Conservation (phyloP, 2,113 vertebrate genomes). For the Caranx melampygus region DNA sequence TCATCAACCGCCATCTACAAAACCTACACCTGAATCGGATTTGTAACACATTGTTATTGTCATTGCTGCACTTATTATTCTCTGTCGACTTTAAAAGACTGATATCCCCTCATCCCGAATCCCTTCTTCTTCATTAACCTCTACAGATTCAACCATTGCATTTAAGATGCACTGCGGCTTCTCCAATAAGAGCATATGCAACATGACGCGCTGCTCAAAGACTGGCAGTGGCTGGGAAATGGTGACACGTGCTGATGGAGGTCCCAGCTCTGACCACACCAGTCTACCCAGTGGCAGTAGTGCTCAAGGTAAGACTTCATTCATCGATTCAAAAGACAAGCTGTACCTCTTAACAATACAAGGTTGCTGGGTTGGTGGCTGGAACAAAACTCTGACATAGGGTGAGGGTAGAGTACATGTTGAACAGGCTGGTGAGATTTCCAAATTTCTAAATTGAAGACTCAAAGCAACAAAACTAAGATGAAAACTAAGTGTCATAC, state of each 20-base stretch:
- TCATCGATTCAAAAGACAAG: no score
- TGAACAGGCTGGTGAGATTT: neutral
- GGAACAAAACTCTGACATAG: no score
- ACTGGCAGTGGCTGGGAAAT: conserved; percentile 43
- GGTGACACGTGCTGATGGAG: neutral
- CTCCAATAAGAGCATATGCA: conserved; percentile 30
- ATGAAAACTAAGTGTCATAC: neutral
- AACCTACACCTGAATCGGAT: no score
- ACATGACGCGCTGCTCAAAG: conserved; percentile 51
- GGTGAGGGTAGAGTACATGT: no score
- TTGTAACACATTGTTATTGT: no score
- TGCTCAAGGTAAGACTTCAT: neutral
- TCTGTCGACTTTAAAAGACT: neutral
- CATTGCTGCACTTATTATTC: no score
- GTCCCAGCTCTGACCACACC: conserved; percentile 65
- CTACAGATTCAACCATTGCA: conserved; percentile 50
- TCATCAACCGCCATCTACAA: no score
- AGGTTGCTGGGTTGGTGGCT: no score
- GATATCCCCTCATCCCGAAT: neutral
- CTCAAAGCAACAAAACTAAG: neutral
- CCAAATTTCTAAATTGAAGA: neutral
- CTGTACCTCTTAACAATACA: no score
- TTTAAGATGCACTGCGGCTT: conserved; percentile 67
- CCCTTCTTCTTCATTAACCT: neutral
- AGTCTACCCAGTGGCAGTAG: conserved; percentile 37